Base-by-base conservation (phyloP, 64 coral and sea anemone genomes). In the Stylophora pistillata region DNA sequence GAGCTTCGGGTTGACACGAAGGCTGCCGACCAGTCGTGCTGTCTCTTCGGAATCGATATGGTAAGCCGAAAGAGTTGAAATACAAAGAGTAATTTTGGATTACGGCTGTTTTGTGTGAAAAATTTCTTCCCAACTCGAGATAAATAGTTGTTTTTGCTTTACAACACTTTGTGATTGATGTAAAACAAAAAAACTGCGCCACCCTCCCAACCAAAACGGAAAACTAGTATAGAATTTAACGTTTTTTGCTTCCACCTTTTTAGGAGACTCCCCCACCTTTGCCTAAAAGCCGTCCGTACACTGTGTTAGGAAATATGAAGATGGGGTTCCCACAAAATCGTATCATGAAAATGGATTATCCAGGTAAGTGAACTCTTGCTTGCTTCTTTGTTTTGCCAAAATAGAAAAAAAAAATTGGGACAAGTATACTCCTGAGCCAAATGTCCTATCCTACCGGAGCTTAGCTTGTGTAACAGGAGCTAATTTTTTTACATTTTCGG, bases 241-340 rank as follows among this genome's bases (percentile, higher is more conserved):
- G 26, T 68, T 28, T 68, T 21, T 68, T 21, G 26, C 23, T 68
- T 5, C 26, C 0, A 1, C 23, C 15, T 37, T 79, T 30, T 20
- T 23, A 98, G 95, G 89, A 91, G 13, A 89, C 92, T 23, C 95
- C 95, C 2, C 95, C 95, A 2, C 92, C 92, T 11, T 54, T 98
- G 7, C 95, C 95, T 12, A 98, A 88, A 53, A 88, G 95, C 55
- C 78, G 95, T 33, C 92, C 89, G 17, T 98, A 98, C 53, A 98
- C 95, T 53, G 92, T 98, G n/a, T 89, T 94, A 86, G 95, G 92
- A 47, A 98, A 98, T 78, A 98, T 94, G 92, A 98, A 98, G 89
- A 98, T 98, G 92, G 95, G 92, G 27, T 98, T 98, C 79, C 95
- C 95, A 66, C 95, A 98, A 41, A 91, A 85, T 25, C 89, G 95